Evolutionary conservation across 2,113 vertebrate species (phyloP), one percentile per base, ranked within the genome.

Genomic region (Stomatorhinus ivindoensis): DNA sequence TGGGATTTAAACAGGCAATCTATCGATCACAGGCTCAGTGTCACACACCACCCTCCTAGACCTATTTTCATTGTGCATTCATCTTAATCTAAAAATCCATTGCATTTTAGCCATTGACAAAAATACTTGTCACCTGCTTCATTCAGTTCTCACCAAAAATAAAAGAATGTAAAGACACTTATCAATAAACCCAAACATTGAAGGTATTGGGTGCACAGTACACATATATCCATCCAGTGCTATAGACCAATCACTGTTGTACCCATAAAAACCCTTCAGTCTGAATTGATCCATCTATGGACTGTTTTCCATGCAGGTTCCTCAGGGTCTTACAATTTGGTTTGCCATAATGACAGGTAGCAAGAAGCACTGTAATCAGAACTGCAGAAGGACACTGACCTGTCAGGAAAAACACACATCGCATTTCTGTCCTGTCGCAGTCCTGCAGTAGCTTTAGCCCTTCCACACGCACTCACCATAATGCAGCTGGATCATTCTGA

Each of bases 321-420:
- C 42, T 15, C 39, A 4, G 21, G 53, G 73, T 39, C 51, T 61
- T 24, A 42, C 76, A 42, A 9, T 80, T 61, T 51, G 19, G 44
- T 85, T 87, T 87, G 21, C 2, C 7, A 84, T 85, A 89, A 89
- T 80, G 42, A 85, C 15, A 69, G 46, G 31, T 24, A 48, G 15
- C 39, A 9, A 27, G 35, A 87, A 53, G 80, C 48, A 76, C 48
- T 51, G 58, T 87, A 53, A 90, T 87, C 84, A 89, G 19, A 51
- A 35, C 42, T 65, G 55, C 51, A 80, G 61, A 53, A 90, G 31
- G 65, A 47, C 44, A 58, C 69, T 11, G 39, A 39, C 53, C 42
- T 87, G 55, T 35, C 31, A 53, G 31, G 47, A 86, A 46, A 55
- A 69, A 47, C 47, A 90, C 35, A 80, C 13, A 76, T 76, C 27